Base-by-base conservation (phyloP, 2,888 invertebrate species). In the Drosophila nigritarsus region DNA sequence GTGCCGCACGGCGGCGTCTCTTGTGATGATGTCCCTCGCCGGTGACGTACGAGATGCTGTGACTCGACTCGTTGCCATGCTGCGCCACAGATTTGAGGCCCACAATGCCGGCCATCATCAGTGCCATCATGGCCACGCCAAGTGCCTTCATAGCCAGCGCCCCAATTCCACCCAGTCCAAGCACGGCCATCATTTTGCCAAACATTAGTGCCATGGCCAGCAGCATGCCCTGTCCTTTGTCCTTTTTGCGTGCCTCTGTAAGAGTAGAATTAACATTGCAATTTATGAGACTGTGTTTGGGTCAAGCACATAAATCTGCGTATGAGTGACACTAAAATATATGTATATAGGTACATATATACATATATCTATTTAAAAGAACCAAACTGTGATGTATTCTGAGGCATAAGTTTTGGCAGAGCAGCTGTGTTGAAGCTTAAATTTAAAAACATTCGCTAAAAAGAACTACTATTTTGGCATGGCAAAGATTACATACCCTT, bases 121-220 rank as follows among this genome's bases (percentile, higher is more conserved):
- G 92, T 0, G 97, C 97, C 65, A 97, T 91, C 1, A 96, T 95
- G 53, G 97, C 96, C 7, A 95, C 94, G 78, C 95, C 95, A 59
- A 96, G 89, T 0, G 96, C 96, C 93, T 97, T 97, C 96, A 97
- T 96, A 29, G 97, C 96, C 0, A 97, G 92, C 0, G 96, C 94
- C 78, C 96, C 97, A 2, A 97, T 93, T 18, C 96, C 96, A 38
- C 96, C 96, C 13, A 97, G 94, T 49, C 96, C 96, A 62, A 96
- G 94, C 0, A 96, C 96, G 0, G 96, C 96, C 89, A 97, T 92
- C 90, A 96, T 95, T 91, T 97, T 97, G 65, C 96, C 96, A 93
- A 96, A 96, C 96, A 97, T 96, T 75, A 96, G 84, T 0, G 96
- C 96, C 83, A 96, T 92, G 62, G 89, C 86, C 62, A 95, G 80